phyloP scores from a whole-genome alignment of 2,797 vertebrate genomes.

The Diglossa cyanea region DNA sequence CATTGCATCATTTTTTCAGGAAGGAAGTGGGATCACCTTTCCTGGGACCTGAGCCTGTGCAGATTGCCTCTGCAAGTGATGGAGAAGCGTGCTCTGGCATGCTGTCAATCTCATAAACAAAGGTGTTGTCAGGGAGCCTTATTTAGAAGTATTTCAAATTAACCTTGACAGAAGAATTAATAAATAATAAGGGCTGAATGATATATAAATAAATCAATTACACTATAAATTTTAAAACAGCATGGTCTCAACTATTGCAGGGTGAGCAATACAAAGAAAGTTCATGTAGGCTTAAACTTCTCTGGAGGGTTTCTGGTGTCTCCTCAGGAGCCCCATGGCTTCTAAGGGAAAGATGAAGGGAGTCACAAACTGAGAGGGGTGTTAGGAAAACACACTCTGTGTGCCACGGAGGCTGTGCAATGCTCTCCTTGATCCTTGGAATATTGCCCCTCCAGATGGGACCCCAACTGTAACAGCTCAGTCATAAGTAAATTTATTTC shows the following conservation, averaged over 20 bases:
- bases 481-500: not conserved
- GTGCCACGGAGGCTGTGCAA: not conserved
- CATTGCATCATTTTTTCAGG: not conserved
- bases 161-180: conserved; percentile 77
- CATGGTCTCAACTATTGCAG: conserved; percentile 20
- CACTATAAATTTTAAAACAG: conserved; percentile 72
- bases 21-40: not conserved
- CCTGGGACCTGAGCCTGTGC: not conserved
- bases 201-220: conserved; percentile 80
- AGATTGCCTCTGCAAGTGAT: not conserved
- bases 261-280: not conserved
- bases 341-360: not conserved
- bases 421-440: not conserved
- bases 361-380: not conserved
- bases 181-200: conserved; percentile 78
- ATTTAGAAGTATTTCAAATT: conserved; percentile 79
- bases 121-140: conserved; percentile 71
- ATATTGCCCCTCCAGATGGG: not conserved
- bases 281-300: conserved; percentile 13
- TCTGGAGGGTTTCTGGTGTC: not conserved
- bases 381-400: not conserved
- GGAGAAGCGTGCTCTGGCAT: not conserved
- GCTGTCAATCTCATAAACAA: conserved; percentile 71
- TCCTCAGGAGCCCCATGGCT: not conserved
- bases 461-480: not conserved